Evolutionary conservation across 1,140 invertebrate species (phyloP).

Genomic region (Cecropterus lyciades): DNA sequence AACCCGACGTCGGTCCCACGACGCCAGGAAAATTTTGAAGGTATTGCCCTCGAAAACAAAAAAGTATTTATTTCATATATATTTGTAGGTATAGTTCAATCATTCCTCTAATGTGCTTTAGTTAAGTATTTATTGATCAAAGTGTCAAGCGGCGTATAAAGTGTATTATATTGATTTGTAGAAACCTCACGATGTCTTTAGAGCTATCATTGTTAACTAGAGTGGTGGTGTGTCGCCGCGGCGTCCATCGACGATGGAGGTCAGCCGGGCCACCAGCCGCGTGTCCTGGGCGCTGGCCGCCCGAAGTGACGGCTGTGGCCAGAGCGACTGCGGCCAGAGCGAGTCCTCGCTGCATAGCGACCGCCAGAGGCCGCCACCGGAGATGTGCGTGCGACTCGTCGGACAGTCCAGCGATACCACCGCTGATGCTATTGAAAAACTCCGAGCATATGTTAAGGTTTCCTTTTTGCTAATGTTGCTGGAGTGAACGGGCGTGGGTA

Average conservation of each 20-base stretch:
- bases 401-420: conserved; percentile 54
- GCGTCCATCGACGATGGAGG: conserved; percentile 41
- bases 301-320: background rate
- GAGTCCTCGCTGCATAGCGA: conserved; percentile 2
- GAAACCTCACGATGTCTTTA: conserved; percentile 44
- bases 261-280: conserved; percentile 41
- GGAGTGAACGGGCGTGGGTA: no score
- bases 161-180: no score
- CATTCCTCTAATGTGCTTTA: no score
- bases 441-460: conserved; percentile 58
- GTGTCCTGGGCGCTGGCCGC: conserved; percentile 33
- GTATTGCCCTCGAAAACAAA: no score
- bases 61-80: no score
- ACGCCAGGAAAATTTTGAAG: no score
- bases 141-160: no score
- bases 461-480: background rate
- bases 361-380: background rate
- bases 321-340: conserved; percentile 12
- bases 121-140: no score
- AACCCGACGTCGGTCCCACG: no score
- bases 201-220: conserved; percentile 60
- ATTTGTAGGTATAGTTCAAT: no score
- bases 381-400: conserved; percentile 48
- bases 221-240: conserved; percentile 54
- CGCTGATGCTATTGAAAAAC: conserved; percentile 61